Evolutionary conservation across 2,797 vertebrate genomes (phyloP).

Genomic region (Crenuchus spilurus): DNA sequence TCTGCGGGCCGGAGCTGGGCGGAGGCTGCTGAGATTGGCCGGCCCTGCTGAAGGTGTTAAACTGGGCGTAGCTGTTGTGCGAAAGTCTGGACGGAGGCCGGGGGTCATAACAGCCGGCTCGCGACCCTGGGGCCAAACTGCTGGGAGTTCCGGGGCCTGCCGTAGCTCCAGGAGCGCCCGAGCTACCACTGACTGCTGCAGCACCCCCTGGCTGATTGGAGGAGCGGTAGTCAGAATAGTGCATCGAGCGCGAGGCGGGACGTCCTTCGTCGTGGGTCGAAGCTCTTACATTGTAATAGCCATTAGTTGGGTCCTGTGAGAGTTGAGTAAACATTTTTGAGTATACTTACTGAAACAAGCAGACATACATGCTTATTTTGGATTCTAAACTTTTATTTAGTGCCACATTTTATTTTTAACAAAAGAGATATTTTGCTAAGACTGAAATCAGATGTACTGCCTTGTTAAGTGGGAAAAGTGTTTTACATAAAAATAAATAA

Average conservation of each 20-base stretch:
- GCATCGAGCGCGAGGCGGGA: conserved; percentile 86
- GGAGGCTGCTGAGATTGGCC: conserved; percentile 77
- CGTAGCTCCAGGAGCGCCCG: conserved; percentile 71
- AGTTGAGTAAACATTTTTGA: too few relatives aligned
- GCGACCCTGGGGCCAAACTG: conserved; percentile 85
- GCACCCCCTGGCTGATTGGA: conserved; percentile 73
- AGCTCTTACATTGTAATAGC: conserved; percentile 94
- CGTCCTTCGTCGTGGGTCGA: conserved; percentile 88
- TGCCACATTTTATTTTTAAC: too few relatives aligned
- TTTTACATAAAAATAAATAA: too few relatives aligned
- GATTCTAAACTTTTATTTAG: background rate
- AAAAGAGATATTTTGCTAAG: background rate
- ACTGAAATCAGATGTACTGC: too few relatives aligned
- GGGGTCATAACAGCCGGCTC: conserved; percentile 84
- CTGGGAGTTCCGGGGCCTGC: conserved; percentile 75
- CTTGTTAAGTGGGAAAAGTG: too few relatives aligned
- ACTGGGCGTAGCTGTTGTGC: conserved; percentile 94
- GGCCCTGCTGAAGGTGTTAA: conserved; percentile 86
- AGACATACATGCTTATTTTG: too few relatives aligned
- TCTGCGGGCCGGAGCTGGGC: conserved; percentile 66
- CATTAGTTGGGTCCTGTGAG: conserved; percentile 94
- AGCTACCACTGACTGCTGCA: conserved; percentile 74
- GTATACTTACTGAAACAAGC: too few relatives aligned
- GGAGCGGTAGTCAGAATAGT: conserved; percentile 90
- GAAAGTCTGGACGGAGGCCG: conserved; percentile 91